Evolutionary conservation across 2,113 vertebrate species (phyloP).

Genomic region (Ovis canadensis): DNA sequence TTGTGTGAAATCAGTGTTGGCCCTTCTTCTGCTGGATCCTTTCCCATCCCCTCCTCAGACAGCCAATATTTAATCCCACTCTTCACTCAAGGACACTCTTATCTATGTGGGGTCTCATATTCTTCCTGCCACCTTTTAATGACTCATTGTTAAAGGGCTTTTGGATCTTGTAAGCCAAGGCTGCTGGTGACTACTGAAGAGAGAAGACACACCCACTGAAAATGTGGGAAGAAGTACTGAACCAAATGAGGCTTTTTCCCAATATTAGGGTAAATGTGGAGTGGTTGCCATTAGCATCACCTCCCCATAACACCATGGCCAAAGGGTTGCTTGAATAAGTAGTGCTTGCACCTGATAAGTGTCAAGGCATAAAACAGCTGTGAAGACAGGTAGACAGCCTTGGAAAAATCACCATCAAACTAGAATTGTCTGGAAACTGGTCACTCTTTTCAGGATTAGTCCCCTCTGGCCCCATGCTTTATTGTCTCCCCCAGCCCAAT

Average conservation of each 20-base stretch:
- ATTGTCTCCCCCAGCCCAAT: background rate
- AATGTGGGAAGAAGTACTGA: background rate
- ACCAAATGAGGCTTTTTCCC: background rate
- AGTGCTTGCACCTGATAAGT: background rate
- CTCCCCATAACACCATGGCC: background rate
- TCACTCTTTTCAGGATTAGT: background rate
- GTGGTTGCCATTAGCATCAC: accelerated
- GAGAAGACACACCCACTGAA: too few species aligned
- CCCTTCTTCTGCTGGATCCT: background rate
- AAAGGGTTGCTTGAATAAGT: background rate
- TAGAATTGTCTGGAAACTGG: background rate
- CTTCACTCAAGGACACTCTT: background rate
- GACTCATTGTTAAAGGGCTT: background rate
- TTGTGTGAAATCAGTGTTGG: background rate
- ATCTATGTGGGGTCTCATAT: background rate
- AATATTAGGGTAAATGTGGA: background rate
- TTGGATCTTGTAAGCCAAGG: background rate
- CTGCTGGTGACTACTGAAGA: background rate
- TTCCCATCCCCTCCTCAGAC: background rate
- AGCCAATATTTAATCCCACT: background rate
- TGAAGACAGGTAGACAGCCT: background rate
- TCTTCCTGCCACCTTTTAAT: background rate
- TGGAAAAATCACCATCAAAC: background rate
- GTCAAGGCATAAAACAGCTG: too few species aligned
- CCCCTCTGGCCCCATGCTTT: background rate